Base-by-base conservation (phyloP, 2,113 vertebrate species). In the Atlantisia rogersi region DNA sequence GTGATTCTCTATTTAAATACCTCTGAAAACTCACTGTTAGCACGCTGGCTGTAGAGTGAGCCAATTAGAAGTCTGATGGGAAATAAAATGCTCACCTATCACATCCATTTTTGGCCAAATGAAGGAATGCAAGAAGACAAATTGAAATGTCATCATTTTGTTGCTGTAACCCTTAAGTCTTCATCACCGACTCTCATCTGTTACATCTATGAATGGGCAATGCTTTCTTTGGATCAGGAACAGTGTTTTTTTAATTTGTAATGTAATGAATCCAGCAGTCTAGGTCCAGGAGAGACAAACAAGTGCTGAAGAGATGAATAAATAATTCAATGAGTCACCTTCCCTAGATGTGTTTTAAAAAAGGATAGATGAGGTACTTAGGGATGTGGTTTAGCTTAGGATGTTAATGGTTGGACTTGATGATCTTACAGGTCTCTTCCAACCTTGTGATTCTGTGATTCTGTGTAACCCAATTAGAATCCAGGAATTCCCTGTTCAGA, bases 111-210 rank as follows among this genome's bases (percentile, higher is more conserved):
- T 35, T 67, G 31, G n/a, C 10, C 59, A 91, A 67, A 82, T 0
- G 1, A 83, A 87, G 15, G 58, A 91, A 82, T 39, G 37, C 6
- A 76, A n/a, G 48, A 91, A 74, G 42, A 86, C 70, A 90, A 70
- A 86, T 48, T 56, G n/a, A 35, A 74, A 58, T 9, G 2, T 29
- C 52, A 53, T 60, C 29, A 81, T 90, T 88, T 92, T 93, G 48
- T 74, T 96, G 67, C 55, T 88, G 46, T 53, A 92, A 93, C 68
- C 55, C 9, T 10, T n/a, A 82, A 67, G 55, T 81, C 64, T 81
- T 95, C 94, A 93, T 88, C 83, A 90, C 31, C n/a, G 70, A 39
- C 20, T 14, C 73, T 75, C 82, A 92, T 93, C 76, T 92, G 82
- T 83, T 78, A 83, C 10, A 88, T 40, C 88, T 78, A 67, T 73